phyloP scores from a whole-genome alignment of 2,113 vertebrate species.

The Ptilonorhynchus violaceus region DNA sequence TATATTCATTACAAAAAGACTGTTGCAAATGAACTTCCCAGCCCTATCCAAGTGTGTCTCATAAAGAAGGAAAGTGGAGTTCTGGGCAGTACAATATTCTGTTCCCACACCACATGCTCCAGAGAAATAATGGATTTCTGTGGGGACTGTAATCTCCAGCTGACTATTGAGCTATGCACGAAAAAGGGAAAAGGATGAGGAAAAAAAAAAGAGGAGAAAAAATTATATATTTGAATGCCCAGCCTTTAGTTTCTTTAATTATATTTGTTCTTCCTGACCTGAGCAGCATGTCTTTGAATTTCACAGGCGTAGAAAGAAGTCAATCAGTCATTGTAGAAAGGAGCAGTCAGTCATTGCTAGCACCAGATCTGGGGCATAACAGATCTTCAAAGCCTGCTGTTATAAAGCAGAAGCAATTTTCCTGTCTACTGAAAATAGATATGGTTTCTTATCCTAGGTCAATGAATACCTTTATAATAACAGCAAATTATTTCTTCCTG shows the following conservation, averaged over 20 bases:
- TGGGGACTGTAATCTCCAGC: neutral
- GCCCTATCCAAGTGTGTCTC: neutral
- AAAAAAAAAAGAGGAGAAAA: neutral
- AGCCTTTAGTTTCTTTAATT: neutral
- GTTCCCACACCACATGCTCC: rapidly evolving
- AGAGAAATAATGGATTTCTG: neutral
- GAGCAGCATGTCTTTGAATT: neutral
- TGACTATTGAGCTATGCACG: neutral
- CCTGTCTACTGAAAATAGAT: neutral
- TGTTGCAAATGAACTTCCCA: neutral
- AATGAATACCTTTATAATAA: neutral
- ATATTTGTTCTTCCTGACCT: neutral
- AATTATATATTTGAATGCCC: neutral
- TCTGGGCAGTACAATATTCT: neutral
- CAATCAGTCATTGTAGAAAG: neutral
- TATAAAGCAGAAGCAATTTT: neutral
- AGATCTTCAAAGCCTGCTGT: neutral
- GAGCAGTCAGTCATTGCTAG: neutral
- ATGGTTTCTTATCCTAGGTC: neutral
- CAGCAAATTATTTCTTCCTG: neutral
- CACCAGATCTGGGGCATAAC: neutral
- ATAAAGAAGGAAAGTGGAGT: neutral
- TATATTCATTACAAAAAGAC: neutral
- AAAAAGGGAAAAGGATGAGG: neutral
- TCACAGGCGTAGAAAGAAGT: neutral